Conservation (phyloP, 2,113 vertebrate genomes). For the Micromys minutus region DNA sequence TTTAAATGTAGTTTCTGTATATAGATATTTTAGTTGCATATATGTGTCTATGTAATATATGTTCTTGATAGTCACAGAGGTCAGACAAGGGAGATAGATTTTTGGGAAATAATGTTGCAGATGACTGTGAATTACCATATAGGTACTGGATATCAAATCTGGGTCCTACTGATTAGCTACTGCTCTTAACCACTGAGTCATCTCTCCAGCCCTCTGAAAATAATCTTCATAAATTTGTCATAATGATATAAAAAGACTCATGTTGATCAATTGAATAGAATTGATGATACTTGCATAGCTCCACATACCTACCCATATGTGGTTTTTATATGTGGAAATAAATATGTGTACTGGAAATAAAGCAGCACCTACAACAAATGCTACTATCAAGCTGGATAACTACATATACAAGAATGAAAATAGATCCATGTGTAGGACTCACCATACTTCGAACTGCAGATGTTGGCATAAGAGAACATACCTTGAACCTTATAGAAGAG, state of each 20-base stretch:
- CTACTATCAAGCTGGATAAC: not conserved
- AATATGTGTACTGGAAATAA: not conserved
- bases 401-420: not conserved
- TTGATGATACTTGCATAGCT: not conserved
- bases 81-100: not conserved
- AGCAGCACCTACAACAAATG: not conserved
- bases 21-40: not conserved
- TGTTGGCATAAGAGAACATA: not conserved
- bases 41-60: not conserved
- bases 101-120: not conserved
- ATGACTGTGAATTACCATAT: not conserved
- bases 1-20: not conserved
- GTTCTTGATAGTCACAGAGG: not conserved
- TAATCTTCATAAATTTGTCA: not conserved
- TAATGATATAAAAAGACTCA: not conserved
- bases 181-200: not conserved
- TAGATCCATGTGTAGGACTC: not conserved
- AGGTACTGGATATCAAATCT: not conserved
- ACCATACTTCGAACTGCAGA: not conserved
- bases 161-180: not conserved
- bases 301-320: not conserved
- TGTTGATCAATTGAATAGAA: not conserved
- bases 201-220: not conserved
- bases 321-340: not conserved
- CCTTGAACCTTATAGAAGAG: not conserved